Evolutionary conservation across 2,888 invertebrate species (phyloP).

Genomic region (Andrena flavipes): DNA sequence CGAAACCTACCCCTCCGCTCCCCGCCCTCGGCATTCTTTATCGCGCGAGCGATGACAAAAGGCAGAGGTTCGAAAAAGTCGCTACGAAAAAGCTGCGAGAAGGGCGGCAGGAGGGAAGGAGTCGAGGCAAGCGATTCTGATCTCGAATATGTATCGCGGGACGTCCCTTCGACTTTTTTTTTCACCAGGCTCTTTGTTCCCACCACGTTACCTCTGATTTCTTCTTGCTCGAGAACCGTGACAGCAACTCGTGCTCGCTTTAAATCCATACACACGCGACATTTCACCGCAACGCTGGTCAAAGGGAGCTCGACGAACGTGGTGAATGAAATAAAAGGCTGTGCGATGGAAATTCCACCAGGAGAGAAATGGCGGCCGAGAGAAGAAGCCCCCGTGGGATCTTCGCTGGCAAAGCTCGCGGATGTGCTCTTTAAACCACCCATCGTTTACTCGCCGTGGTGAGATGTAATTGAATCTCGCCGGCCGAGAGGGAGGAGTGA

Average conservation of each 20-base stretch:
- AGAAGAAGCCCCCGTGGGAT: slow-evolving; percentile 24
- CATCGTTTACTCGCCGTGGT: slow-evolving; percentile 72
- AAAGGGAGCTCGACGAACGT: no score
- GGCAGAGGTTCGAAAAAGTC: slow-evolving; percentile 38
- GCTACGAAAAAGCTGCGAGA: slow-evolving; percentile 26
- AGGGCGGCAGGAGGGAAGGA: slow-evolving; percentile 8
- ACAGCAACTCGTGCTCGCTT: no score
- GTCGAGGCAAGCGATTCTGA: slow-evolving; percentile 39
- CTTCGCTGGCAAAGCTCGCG: background rate
- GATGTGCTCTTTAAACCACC: slow-evolving; percentile 20
- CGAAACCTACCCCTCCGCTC: slow-evolving; percentile 4
- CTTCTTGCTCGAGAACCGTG: no score
- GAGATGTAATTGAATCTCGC: slow-evolving; percentile 79
- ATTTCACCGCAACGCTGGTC: no score
- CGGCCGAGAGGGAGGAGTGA: slow-evolving; percentile 71
- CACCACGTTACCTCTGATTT: no score
- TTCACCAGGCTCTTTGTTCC: no score
- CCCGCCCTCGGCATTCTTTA: slow-evolving; percentile 45
- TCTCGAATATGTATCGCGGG: slow-evolving; percentile 26
- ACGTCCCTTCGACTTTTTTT: no score
- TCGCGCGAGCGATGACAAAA: slow-evolving; percentile 59
- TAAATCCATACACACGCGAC: no score
- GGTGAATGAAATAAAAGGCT: no score
- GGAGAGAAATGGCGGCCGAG: no score
- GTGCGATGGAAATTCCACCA: no score